Percentiles rank a stretch among this genome's conserved stretches.
Conservation (phyloP, 2,113 vertebrate genomes). For the Meles meles region DNA sequence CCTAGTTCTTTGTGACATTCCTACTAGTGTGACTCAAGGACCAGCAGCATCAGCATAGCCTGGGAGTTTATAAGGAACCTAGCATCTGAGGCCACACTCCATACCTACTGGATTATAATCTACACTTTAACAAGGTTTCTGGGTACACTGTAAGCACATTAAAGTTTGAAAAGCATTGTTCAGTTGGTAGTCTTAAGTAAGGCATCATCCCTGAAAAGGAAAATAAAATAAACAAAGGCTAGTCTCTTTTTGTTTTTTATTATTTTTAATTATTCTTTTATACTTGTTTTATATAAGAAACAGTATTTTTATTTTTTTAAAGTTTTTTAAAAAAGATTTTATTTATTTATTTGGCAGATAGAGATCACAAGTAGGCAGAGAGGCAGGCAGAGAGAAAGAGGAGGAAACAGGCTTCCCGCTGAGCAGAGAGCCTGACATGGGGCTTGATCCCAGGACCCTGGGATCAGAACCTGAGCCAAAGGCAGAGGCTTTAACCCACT, state of each 20-base stretch:
- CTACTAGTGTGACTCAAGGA: background rate
- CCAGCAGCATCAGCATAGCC: background rate
- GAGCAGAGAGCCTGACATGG: too few species aligned
- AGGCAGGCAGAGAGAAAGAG: too few species aligned
- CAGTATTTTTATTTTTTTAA: background rate
- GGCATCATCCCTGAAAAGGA: background rate
- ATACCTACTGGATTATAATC: background rate
- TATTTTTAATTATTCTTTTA: background rate
- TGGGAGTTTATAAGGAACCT: background rate
- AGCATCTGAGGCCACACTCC: background rate
- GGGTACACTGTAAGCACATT: background rate
- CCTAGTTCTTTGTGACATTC: background rate
- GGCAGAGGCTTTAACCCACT: too few species aligned
- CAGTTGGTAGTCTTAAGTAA: background rate
- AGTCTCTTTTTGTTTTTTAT: background rate
- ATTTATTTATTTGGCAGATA: too few species aligned
- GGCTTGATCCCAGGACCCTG: too few species aligned
- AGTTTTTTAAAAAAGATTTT: too few species aligned
- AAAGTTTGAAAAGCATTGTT: background rate
- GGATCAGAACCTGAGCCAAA: too few species aligned
- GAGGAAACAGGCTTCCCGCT: too few species aligned
- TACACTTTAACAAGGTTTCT: background rate
- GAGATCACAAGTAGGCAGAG: too few species aligned
- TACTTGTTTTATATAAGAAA: background rate
- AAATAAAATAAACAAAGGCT: background rate